Percentiles rank a stretch among this genome's conserved stretches.
These are phyloP conservation scores for Propithecus coquereli DNA, from an alignment of 2,113 vertebrate genomes.

Conservation along the genomic window DNA sequence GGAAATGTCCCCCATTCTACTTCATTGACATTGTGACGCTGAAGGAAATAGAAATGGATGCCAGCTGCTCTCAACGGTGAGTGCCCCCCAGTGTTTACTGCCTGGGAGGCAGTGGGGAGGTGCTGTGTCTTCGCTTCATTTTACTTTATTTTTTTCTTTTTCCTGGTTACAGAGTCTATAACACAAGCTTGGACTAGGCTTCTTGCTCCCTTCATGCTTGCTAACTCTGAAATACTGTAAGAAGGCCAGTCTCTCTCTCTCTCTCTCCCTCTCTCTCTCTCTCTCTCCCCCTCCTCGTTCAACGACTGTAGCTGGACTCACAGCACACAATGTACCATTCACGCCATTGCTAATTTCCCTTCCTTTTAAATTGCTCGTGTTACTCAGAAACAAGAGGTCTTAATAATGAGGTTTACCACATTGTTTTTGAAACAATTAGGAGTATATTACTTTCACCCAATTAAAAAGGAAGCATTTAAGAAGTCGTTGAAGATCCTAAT, in stretches of 20 bases:
- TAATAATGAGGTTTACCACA: constrained; percentile 50
- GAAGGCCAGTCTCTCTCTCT: neutral
- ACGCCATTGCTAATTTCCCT: constrained; percentile 63
- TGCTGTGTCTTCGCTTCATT: neutral
- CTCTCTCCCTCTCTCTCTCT: neutral
- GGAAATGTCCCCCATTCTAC: neutral
- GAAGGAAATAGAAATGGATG: neutral
- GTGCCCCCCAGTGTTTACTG: neutral
- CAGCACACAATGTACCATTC: constrained; percentile 44
- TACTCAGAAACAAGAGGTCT: constrained; percentile 63
- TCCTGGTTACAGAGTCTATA: neutral
- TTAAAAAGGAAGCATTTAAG: constrained; percentile 58
- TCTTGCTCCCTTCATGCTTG: neutral
- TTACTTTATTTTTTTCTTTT: neutral
- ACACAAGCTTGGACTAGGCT: neutral
- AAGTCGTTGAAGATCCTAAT: constrained; percentile 59
- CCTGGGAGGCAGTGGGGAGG: neutral
- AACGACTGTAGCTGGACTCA: neutral
- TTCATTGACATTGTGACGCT: neutral
- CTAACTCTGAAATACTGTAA: neutral
- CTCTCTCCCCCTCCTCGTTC: neutral
- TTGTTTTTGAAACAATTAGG: constrained; percentile 59
- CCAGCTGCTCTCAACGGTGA: neutral
- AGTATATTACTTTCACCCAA: constrained; percentile 60
- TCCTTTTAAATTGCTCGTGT: neutral